Conservation (phyloP, 2,113 vertebrate species). For the Malurus alboscapulatus region DNA sequence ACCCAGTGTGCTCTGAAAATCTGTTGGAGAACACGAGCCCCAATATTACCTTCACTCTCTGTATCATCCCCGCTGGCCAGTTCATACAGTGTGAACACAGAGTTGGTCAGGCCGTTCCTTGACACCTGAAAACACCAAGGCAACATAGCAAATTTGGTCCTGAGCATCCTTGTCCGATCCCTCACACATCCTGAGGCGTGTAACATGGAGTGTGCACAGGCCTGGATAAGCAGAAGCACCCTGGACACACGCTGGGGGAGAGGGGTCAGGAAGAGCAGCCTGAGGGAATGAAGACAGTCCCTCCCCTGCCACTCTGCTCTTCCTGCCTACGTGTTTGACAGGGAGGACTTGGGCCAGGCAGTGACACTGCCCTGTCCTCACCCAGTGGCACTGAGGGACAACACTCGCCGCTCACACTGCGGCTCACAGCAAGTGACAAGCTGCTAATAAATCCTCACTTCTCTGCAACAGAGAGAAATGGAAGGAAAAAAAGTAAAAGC, state of each 20-base stretch:
- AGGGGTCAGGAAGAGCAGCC: background rate
- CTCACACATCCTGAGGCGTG: accelerated
- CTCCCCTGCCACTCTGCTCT: background rate
- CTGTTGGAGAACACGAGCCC: accelerated
- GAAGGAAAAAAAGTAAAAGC: background rate
- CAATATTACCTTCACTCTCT: slow-evolving; percentile 84
- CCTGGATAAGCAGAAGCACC: accelerated
- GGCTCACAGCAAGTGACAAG: background rate
- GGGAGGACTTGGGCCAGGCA: background rate
- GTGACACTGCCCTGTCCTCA: accelerated
- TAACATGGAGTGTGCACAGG: accelerated
- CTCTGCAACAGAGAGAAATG: background rate
- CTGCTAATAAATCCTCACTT: background rate
- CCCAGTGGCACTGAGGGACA: accelerated
- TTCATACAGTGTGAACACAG: slow-evolving; percentile 94
- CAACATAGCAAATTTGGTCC: accelerated
- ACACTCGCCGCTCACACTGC: accelerated
- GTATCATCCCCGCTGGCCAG: slow-evolving; percentile 91
- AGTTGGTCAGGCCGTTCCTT: slow-evolving; percentile 90
- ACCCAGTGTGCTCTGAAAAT: background rate
- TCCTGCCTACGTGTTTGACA: background rate
- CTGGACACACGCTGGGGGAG: background rate
- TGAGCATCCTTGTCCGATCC: accelerated
- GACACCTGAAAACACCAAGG: slow-evolving; percentile 78
- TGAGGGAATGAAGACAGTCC: accelerated